Evolutionary conservation across 2,888 invertebrate species (phyloP).

Genomic region (Lochmaea crataegi): DNA sequence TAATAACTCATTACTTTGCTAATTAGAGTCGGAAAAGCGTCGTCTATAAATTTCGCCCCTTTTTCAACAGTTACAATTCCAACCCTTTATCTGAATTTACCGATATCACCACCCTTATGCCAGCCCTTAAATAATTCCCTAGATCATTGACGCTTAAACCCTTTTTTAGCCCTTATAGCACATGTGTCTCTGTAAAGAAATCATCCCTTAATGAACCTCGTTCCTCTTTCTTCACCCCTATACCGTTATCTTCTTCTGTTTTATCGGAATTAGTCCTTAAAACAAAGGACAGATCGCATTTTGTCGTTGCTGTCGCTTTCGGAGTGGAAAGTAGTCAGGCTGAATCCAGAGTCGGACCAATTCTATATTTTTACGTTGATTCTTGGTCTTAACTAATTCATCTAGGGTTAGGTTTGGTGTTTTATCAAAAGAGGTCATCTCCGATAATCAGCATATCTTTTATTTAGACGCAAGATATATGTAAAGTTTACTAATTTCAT

Average conservation of each 20-base stretch:
- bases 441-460: no score
- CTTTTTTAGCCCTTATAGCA: conserved; percentile 59
- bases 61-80: conserved; percentile 55
- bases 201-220: conserved; percentile 44
- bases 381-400: no score
- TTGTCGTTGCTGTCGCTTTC: conserved; percentile 29
- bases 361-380: neutral
- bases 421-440: no score
- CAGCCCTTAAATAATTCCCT: conserved; percentile 61
- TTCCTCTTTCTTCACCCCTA: conserved; percentile 29
- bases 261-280: conserved; percentile 21
- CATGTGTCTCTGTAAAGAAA: conserved; percentile 56
- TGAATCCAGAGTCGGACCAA: neutral
- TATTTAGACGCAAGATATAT: no score
- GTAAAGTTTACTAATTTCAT: no score
- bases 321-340: conserved; percentile 9
- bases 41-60: conserved; percentile 60
- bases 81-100: conserved; percentile 62
- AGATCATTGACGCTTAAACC: conserved; percentile 63
- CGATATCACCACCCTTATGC: conserved; percentile 60
- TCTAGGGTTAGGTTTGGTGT: no score
- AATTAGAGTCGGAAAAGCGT: conserved; percentile 59
- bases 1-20: conserved; percentile 60
- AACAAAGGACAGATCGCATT: conserved; percentile 32
- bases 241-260: conserved; percentile 28